Evolutionary conservation across 1,140 invertebrate species (phyloP).

Genomic region (Aphidius gifuensis): DNA sequence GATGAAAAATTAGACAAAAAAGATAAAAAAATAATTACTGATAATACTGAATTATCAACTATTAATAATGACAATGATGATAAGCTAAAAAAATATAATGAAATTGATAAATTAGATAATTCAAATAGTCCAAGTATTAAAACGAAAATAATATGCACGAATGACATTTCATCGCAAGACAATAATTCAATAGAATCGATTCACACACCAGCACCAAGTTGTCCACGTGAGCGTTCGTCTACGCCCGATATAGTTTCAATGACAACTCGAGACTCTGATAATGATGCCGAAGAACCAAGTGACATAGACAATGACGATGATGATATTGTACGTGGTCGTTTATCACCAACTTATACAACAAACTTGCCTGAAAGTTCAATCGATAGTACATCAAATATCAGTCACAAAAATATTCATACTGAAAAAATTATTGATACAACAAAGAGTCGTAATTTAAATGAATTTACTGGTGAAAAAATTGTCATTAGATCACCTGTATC

Average conservation of each 20-base stretch:
- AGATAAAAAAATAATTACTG: background rate
- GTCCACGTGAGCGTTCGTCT: constrained; percentile 22
- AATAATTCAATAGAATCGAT: constrained; percentile 24
- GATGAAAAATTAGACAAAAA: constrained; percentile 15
- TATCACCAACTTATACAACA: constrained; percentile 45
- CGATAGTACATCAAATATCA: constrained; percentile 29
- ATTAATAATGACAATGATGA: constrained; percentile 15
- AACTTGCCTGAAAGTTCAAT: constrained; percentile 42
- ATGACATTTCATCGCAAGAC: constrained; percentile 9
- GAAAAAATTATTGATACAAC: constrained; percentile 12
- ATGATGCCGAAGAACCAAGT: constrained; percentile 31
- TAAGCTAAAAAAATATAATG: background rate
- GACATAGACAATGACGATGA: constrained; percentile 18
- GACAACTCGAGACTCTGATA: constrained; percentile 27
- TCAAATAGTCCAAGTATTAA: background rate
- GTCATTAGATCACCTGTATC: constrained; percentile 41
- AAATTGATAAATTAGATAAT: background rate
- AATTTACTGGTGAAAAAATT: constrained; percentile 42
- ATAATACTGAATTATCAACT: no score
- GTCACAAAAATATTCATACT: constrained; percentile 23
- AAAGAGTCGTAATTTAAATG: constrained; percentile 28
- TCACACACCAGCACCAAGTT: constrained; percentile 19
- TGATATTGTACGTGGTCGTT: constrained; percentile 27
- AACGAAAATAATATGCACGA: constrained; percentile 2
- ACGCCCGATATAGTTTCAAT: constrained; percentile 30